phyloP scores from a whole-genome alignment of 2,797 vertebrate genomes.

The Chlorospingus flavigularis region DNA sequence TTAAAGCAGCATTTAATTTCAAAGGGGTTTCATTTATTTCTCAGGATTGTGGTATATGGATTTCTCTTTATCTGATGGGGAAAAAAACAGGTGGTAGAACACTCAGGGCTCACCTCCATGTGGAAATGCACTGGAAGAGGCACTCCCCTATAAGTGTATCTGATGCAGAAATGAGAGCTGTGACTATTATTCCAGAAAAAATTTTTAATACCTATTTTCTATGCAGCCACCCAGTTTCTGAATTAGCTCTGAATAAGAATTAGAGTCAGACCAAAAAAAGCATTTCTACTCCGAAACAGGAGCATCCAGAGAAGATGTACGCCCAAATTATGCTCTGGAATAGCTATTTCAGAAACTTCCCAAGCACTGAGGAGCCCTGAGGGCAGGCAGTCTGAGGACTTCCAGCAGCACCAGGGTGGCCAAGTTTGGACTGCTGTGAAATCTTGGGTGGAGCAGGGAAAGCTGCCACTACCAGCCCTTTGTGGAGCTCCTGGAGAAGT shows the following conservation, averaged over 20 bases:
- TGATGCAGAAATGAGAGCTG: neutral
- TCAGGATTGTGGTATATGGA: neutral
- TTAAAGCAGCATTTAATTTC: neutral
- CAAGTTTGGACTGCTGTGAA: neutral
- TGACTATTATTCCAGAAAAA: conserved; percentile 7
- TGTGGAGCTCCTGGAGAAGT: neutral
- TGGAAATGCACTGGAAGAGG: neutral
- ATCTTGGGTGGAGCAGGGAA: neutral
- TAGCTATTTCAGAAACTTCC: conserved; percentile 11
- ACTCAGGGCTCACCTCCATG: neutral
- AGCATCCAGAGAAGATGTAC: neutral
- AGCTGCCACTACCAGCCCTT: neutral
- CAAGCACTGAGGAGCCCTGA: neutral
- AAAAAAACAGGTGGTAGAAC: neutral
- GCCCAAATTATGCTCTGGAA: conserved; percentile 7
- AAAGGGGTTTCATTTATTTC: neutral
- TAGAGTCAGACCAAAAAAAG: neutral
- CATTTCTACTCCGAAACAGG: neutral
- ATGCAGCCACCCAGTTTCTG: neutral
- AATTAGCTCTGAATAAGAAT: neutral
- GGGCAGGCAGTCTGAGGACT: neutral
- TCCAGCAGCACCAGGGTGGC: conserved; percentile 4
- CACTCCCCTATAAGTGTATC: neutral
- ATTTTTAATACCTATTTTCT: neutral
- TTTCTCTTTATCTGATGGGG: neutral